Conservation (phyloP, 2,888 invertebrate genomes). For the Pandemis heparana region DNA sequence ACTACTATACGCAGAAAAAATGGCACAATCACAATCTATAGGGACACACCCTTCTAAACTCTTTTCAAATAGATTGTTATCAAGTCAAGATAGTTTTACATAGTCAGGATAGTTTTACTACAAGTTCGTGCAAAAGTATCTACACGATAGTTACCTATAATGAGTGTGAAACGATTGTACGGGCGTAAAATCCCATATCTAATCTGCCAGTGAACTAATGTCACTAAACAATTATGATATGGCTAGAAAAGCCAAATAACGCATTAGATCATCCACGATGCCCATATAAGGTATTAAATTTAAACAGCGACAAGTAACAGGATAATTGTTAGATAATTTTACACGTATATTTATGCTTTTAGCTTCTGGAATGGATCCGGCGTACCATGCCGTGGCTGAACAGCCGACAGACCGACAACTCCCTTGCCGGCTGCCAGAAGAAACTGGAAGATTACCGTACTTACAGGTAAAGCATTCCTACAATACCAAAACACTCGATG, state of each 20-base stretch:
- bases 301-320: no score
- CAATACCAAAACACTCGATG: no score
- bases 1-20: no score
- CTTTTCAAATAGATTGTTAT: no score
- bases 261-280: not conserved
- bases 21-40: no score
- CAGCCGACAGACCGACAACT: slow-evolving; percentile 98
- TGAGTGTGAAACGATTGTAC: not conserved
- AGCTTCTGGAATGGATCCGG: slow-evolving; percentile 99
- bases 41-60: no score
- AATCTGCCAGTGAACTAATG: not conserved
- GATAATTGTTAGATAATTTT: not conserved
- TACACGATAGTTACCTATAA: not conserved
- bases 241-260: not conserved
- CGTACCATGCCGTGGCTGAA: slow-evolving; percentile 99
- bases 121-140: no score
- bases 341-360: slow-evolving; percentile 30
- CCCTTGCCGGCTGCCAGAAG: slow-evolving; percentile 97
- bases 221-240: not conserved
- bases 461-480: slow-evolving; percentile 87
- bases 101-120: no score
- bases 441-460: slow-evolving; percentile 99
- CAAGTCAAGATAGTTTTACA: no score
- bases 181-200: not conserved
- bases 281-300: no score